Evolutionary conservation across 2,888 invertebrate species (phyloP), one percentile per base, ranked within the genome.

Genomic region (Anagyrus pseudococci): DNA sequence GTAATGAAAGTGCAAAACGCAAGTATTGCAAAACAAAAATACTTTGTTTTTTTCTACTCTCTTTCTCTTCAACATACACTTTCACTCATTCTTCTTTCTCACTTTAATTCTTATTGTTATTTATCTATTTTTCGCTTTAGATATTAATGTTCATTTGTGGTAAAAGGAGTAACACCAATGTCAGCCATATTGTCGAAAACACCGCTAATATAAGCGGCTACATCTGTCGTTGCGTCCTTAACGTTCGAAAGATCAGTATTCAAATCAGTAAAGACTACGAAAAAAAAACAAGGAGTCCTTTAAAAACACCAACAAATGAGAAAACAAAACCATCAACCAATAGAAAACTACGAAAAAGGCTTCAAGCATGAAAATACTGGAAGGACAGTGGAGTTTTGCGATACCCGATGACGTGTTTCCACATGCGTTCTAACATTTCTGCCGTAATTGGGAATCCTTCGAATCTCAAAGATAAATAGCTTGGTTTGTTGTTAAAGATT

Each of bases 111-210:
- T 57, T 56, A 60, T 58, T 58, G 58, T 49, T 64, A 58, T 50
- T 40, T 54, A 60, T 66, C 59, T 67, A 68, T 26, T 57, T 66
- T 62, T 67, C 48, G 59, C 37, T 66, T 64, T 55, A 43, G 44
- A 49, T 58, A 70, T 82, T 83, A 86, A 69, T 90, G 92, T 79
- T 90, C 90, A 81, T 93, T 91, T 72, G 91, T 92, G 71, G 93
- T 93, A 77, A 92, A 93, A 64, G 91, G 90, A 74, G 91, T 92
- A 70, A 89, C 90, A 63, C 93, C 93, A 77, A 89, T 88, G 73
- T 88, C 87, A 71, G 89, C 90, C 93, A 96, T 95, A 74, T 91
- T 89, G 82, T 94, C 93, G 76, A 96, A 86, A 60, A 96, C 87
- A 78, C 91, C 88, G 67, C 89, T 88, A 52, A 97, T 94, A 79